Base-by-base conservation (phyloP, 2,113 vertebrate species). In the Gasterosteus nipponicus region DNA sequence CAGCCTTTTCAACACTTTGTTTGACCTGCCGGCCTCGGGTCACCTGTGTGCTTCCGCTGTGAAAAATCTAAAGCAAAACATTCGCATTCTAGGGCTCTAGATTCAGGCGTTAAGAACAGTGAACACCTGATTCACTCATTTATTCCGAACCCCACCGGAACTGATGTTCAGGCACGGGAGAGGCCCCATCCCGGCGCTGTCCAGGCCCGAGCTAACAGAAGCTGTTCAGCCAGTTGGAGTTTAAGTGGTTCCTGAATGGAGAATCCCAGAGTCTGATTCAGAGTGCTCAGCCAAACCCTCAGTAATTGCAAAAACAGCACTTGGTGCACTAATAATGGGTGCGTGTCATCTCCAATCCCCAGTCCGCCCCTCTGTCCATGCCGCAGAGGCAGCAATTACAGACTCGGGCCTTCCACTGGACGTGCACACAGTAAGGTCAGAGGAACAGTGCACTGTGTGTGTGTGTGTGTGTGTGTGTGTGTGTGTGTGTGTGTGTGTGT, bases 271-370 rank as follows among this genome's bases (percentile, higher is more conserved):
- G 82, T 90, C 80, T 75, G 81, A 90, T 94, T 93, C 86, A 90
- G 70, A 86, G 70, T 92, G 92, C 86, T 93, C 90, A 93, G 87
- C 91, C 91, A 92, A 92, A 93, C 88, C 83, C 87, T 78, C 70
- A 68, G 91, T 92, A 95, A 93, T 92, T 93, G 89, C 92, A 92
- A 92, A 93, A 95, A 92, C 92, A 94, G 92, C 92, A 93, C 90
- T 94, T 89, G 91, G 85, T 91, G 89, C 91, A 89, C 84, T 90
- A 90, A 94, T 92, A 94, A 94, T 92, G 90, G 85, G 89, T 92
- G 83, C 80, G 87, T 92, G 91, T 94, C 93, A 91, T 93, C 91
- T 93, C 88, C 91, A 94, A 93, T 93, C 91, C 80, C 72, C 83
- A 71, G 86, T 90, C 90, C 59, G 87, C 86, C 85, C 89, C 92